These are phyloP conservation scores for Caiman crocodilus DNA, from an alignment of 2,797 vertebrate genomes.

Conservation along the genomic window DNA sequence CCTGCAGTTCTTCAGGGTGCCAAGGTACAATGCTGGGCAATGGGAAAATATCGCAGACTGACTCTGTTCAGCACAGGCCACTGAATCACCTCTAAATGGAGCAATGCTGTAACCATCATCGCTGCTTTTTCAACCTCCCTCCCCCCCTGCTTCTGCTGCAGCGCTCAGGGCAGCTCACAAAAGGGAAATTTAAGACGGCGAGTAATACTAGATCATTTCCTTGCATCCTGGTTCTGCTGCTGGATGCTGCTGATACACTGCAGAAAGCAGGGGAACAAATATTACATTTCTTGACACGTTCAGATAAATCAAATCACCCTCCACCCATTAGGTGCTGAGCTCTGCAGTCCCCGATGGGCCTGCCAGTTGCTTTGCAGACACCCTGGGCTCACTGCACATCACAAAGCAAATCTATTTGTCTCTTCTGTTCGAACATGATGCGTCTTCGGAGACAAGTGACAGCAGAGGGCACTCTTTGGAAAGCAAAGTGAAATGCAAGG, in stretches of 20 bases:
- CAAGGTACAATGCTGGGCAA: too few relatives aligned
- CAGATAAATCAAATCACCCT: background rate
- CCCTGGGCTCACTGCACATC: background rate
- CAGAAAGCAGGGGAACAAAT: background rate
- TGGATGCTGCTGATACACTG: background rate
- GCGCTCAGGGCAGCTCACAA: background rate
- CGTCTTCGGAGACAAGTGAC: background rate
- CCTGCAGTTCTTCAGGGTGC: too few relatives aligned
- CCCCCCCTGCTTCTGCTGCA: background rate
- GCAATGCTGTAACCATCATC: background rate
- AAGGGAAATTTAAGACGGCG: background rate
- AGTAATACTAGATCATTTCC: background rate
- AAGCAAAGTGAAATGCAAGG: background rate
- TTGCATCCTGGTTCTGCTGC: background rate
- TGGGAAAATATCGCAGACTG: too few relatives aligned
- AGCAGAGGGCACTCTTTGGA: background rate
- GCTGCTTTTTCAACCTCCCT: background rate
- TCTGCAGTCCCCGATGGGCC: background rate
- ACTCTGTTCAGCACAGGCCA: background rate
- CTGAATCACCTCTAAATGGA: background rate
- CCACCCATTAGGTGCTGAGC: background rate
- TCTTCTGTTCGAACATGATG: background rate
- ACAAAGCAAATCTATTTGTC: accelerated
- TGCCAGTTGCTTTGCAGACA: background rate
- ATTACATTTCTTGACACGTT: background rate